These are phyloP conservation scores for Caenorhabditis sp. DNA, from an alignment of 2,888 invertebrate species.

Conservation along the genomic window DNA sequence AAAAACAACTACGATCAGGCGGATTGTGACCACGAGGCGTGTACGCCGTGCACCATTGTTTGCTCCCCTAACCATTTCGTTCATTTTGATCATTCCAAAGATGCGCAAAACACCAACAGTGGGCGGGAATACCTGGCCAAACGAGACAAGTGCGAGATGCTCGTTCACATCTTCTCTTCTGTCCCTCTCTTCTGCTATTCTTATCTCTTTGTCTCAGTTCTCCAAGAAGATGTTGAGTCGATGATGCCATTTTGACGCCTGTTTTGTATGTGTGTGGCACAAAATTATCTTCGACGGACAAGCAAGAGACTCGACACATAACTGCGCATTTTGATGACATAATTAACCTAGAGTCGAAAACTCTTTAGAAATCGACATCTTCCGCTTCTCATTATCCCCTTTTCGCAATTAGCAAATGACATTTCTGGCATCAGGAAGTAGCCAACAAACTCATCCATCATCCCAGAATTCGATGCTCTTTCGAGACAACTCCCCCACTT, in stretches of 20 bases:
- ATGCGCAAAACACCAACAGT: background rate
- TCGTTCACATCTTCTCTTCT: background rate
- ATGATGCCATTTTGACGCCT: slow-evolving; percentile 43
- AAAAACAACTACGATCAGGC: slow-evolving; percentile 2
- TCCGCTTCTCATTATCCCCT: too few species aligned
- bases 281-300: slow-evolving; percentile 7
- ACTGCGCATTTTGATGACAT: slow-evolving; percentile 21
- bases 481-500: background rate
- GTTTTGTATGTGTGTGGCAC: slow-evolving; percentile 36
- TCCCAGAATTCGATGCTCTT: background rate
- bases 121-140: background rate
- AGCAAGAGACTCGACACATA: background rate
- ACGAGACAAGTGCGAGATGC: background rate
- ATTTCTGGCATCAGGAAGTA: slow-evolving; percentile 23
- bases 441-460: slow-evolving; percentile 44
- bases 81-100: background rate
- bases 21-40: background rate
- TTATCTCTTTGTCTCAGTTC: too few species aligned
- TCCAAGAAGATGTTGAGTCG: too few species aligned
- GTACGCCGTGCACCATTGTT: slow-evolving; percentile 7
- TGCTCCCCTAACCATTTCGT: background rate
- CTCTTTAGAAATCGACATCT: slow-evolving; percentile 5
- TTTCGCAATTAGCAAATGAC: slow-evolving; percentile 31
- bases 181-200: slow-evolving; percentile 5
- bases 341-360: slow-evolving; percentile 1